A percentile compares a stretch with the other conserved stretches of the same genome.
phyloP scores from a whole-genome alignment of 2,888 invertebrate species.

The Torymus tubicola region DNA sequence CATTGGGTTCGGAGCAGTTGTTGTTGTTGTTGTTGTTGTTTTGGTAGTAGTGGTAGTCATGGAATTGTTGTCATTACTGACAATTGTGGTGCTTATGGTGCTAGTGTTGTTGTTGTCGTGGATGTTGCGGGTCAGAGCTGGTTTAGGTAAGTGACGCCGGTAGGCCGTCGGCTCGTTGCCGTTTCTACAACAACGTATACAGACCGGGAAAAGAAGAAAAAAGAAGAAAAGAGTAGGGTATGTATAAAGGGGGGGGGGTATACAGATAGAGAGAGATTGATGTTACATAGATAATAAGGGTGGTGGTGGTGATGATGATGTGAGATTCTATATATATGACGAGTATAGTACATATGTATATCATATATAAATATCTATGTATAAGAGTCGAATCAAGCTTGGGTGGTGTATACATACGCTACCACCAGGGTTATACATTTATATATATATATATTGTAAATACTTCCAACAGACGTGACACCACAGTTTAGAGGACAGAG shows the following conservation, averaged over 20 bases:
- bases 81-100: slow-evolving; percentile 36
- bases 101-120: slow-evolving; percentile 53
- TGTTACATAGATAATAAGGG: too few species aligned
- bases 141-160: slow-evolving; percentile 45
- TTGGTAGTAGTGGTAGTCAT: slow-evolving; percentile 17
- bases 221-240: slow-evolving; percentile 49
- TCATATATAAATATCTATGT: too few species aligned
- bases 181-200: slow-evolving; percentile 45
- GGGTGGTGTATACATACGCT: neutral
- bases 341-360: neutral
- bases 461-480: neutral
- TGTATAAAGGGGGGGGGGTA: too few species aligned
- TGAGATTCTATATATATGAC: neutral
- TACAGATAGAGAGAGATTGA: too few species aligned
- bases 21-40: slow-evolving; percentile 13
- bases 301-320: too few species aligned
- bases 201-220: slow-evolving; percentile 37
- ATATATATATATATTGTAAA: neutral
- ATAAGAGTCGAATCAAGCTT: neutral
- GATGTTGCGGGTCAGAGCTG: slow-evolving; percentile 43
- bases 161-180: slow-evolving; percentile 48
- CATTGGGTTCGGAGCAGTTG: slow-evolving; percentile 36
- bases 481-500: slow-evolving; percentile 9
- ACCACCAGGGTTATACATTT: slow-evolving; percentile 21
- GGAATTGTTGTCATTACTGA: slow-evolving; percentile 22